phyloP scores from a whole-genome alignment of 2,797 vertebrate species.

The Poeciliopsis turneri region DNA sequence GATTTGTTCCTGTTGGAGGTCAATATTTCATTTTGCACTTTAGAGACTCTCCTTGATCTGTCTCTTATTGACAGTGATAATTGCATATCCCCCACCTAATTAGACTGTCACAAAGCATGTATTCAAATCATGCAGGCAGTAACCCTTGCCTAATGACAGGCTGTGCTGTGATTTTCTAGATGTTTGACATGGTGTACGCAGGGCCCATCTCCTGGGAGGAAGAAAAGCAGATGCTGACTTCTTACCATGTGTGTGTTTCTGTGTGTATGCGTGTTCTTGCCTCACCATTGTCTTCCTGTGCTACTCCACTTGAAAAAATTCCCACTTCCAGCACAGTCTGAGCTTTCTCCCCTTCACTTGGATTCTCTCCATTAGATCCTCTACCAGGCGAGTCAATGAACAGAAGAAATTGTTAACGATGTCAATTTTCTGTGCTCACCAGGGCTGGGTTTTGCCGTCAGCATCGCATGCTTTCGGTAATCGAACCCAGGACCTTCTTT shows the following conservation, averaged over 20 bases:
- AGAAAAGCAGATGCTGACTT: slow-evolving; percentile 19
- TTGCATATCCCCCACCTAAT: slow-evolving; percentile 55
- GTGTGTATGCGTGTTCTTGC: slow-evolving; percentile 5
- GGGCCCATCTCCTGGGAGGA: slow-evolving; percentile 48
- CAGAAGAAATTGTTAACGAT: no score
- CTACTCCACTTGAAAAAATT: no score
- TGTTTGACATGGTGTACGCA: slow-evolving; percentile 52
- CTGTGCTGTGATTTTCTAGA: slow-evolving; percentile 56
- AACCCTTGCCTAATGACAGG: slow-evolving; percentile 45
- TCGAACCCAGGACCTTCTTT: no score
- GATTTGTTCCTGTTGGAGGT: background rate
- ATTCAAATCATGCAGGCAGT: slow-evolving; percentile 46
- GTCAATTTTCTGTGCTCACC: no score
- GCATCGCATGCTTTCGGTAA: no score
- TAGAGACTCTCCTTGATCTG: slow-evolving; percentile 45
- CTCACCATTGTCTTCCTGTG: no score
- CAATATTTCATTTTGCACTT: slow-evolving; percentile 38
- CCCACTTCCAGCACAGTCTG: no score
- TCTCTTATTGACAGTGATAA: slow-evolving; percentile 61
- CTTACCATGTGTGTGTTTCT: background rate
- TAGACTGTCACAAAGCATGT: slow-evolving; percentile 61
- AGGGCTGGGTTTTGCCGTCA: no score
- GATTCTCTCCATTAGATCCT: no score
- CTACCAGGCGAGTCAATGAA: no score
- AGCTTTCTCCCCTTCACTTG: no score